Evolutionary conservation across 2,797 vertebrate genomes (phyloP), one percentile per base, ranked within the genome.

Genomic region (Kryptolebias ocellatus): DNA sequence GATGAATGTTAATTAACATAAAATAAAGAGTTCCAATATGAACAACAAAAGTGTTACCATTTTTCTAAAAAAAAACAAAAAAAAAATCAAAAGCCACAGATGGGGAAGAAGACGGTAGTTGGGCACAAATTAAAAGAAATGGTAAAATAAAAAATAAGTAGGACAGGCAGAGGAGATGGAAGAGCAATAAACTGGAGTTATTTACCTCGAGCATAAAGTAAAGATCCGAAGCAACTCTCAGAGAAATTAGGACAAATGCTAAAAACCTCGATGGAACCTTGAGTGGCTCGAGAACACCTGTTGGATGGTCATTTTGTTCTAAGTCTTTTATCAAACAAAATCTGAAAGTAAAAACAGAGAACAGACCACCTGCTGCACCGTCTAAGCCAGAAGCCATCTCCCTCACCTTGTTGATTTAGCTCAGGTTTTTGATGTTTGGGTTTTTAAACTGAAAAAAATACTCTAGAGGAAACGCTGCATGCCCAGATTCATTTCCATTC

Each of bases 281-380:
- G 17, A 46, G 42, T 29, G 51, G 15, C 53, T 51, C 2, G 4
- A 54, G 62, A 46, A 12, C 62, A 16, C 27, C 39, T 10, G 42
- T 16, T 18, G 15, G 39, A 45, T 45, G 34, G 39, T 28, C 24
- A 52, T 18, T 63, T 63, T 53, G 39, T 46, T 20, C 42, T 42
- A 54, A 54, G n/a, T 54, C 47, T 47, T 24, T 50, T 47, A 47
- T 27, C 5, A 14, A 61, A 61, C 47, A 61, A 61, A 61, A 27
- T 20, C 27, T 51, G 14, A 51, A 61, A 11, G 14, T 15, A 34
- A 47, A 49, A 24, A 20, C 9, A 4, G 29, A 55, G 15, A 47
- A 56, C 44, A 24, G 45, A 55, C 53, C 53, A 65, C 63, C 53
- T 27, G 29, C 44, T 56, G 53, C 63, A 39, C 44, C 44, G 39